Conservation (phyloP, 2,113 vertebrate species). For the Chaetodon trifascialis region DNA sequence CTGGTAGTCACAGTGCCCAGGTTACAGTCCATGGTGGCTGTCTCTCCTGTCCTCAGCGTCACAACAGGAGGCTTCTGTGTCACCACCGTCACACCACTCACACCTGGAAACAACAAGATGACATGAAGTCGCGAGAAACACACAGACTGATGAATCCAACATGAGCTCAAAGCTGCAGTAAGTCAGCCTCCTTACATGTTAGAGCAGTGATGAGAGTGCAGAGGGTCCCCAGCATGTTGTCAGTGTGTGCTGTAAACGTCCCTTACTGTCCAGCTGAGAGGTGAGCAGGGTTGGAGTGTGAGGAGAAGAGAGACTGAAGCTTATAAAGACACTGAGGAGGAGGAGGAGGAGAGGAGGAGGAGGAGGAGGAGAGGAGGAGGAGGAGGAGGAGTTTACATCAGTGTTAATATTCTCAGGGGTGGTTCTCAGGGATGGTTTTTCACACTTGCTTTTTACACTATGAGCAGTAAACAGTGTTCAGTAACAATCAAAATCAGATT, state of each 20-base stretch:
- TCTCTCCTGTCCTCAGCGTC: constrained; percentile 46
- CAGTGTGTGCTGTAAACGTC: constrained; percentile 53
- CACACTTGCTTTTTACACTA: too few relatives aligned
- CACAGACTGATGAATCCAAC: constrained; percentile 39
- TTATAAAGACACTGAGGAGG: too few relatives aligned
- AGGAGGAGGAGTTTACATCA: too few relatives aligned
- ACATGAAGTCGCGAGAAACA: constrained; percentile 34
- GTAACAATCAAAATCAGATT: too few relatives aligned
- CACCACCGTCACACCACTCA: constrained; percentile 52
- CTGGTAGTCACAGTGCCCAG: background rate
- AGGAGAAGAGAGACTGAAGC: too few relatives aligned
- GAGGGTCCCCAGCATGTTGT: constrained; percentile 70
- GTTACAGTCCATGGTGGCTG: constrained; percentile 61
- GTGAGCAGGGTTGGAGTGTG: constrained; percentile 32
- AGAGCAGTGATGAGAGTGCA: constrained; percentile 66
- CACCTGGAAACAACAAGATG: constrained; percentile 59
- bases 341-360: too few relatives aligned
- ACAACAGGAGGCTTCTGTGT: constrained; percentile 62
- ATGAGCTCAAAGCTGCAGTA: constrained; percentile 37
- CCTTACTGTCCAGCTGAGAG: constrained; percentile 33
- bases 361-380: too few relatives aligned
- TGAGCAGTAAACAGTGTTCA: too few relatives aligned
- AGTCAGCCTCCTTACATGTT: constrained; percentile 47
- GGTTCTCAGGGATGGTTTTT: too few relatives aligned
- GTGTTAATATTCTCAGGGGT: too few relatives aligned